These are phyloP conservation scores for Hipposideros armiger DNA, from an alignment of 2,113 vertebrate species.

Conservation along the genomic window DNA sequence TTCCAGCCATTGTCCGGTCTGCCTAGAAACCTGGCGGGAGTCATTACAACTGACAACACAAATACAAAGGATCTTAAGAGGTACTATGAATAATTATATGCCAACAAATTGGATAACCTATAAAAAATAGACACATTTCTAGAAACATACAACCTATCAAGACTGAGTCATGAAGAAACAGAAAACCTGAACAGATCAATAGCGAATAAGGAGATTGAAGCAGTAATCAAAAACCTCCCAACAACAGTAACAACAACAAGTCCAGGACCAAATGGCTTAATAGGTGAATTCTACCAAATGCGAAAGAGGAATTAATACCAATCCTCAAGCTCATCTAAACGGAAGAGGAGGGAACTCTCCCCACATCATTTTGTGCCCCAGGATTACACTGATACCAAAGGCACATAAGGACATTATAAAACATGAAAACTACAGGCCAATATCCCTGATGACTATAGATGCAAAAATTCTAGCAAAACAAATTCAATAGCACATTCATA, in stretches of 20 bases:
- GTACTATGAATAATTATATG: neutral
- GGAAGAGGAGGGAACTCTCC: neutral
- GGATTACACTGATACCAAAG: neutral
- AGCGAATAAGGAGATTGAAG: neutral
- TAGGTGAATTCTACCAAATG: neutral
- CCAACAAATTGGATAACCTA: neutral
- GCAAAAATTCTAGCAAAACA: neutral
- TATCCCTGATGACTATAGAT: neutral
- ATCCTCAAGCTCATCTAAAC: neutral
- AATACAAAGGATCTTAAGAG: neutral
- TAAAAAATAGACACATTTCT: neutral
- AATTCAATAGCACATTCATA: neutral
- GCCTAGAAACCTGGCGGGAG: too few species aligned
- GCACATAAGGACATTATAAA: neutral
- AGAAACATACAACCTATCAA: neutral
- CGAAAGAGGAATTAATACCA: neutral
- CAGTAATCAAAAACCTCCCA: neutral
- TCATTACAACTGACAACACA: neutral
- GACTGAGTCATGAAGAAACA: neutral
- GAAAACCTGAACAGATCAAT: neutral
- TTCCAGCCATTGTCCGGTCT: neutral
- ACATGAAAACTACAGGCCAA: neutral
- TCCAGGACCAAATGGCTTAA: neutral
- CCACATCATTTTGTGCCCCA: neutral
- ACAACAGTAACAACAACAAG: neutral